phyloP scores from a whole-genome alignment of 2,888 invertebrate genomes.

The Desoria tigrina region DNA sequence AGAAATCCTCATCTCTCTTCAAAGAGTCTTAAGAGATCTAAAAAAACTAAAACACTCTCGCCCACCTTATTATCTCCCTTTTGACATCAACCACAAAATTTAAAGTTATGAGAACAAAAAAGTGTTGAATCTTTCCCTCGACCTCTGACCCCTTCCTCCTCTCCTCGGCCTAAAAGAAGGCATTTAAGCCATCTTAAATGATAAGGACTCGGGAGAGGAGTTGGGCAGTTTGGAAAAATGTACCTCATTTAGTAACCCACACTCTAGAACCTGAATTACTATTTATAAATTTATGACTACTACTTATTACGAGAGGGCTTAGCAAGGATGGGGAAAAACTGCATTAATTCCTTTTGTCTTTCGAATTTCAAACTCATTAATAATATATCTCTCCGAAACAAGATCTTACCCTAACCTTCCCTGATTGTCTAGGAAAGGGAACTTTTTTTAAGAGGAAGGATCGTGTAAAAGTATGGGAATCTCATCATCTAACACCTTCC shows the following conservation, averaged over 20 bases:
- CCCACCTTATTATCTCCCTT: constrained; percentile 38
- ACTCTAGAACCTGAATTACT: too few relatives aligned
- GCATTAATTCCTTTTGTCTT: too few relatives aligned
- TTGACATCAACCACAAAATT: constrained; percentile 28
- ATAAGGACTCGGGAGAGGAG: constrained; percentile 32
- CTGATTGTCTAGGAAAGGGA: too few relatives aligned
- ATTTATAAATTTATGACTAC: too few relatives aligned
- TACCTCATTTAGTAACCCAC: constrained; percentile 38
- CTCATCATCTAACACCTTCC: too few relatives aligned
- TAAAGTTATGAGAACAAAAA: constrained; percentile 26
- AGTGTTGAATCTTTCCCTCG: constrained; percentile 52
- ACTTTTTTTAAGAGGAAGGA: too few relatives aligned
- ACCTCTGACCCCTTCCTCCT: constrained; percentile 44
- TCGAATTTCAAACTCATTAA: too few relatives aligned
- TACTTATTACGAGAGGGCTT: constrained; percentile 43
- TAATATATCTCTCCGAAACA: too few relatives aligned
- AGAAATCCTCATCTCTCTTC: not conserved
- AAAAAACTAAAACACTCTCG: not conserved
- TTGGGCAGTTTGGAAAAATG: constrained; percentile 41
- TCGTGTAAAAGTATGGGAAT: too few relatives aligned
- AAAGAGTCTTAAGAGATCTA: not conserved
- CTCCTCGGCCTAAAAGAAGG: constrained; percentile 15
- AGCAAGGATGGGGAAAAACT: constrained; percentile 17
- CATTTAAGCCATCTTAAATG: constrained; percentile 40
- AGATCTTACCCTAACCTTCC: too few relatives aligned